phyloP scores from a whole-genome alignment of 2,797 vertebrate genomes.

The Aulostomus chinensis region DNA sequence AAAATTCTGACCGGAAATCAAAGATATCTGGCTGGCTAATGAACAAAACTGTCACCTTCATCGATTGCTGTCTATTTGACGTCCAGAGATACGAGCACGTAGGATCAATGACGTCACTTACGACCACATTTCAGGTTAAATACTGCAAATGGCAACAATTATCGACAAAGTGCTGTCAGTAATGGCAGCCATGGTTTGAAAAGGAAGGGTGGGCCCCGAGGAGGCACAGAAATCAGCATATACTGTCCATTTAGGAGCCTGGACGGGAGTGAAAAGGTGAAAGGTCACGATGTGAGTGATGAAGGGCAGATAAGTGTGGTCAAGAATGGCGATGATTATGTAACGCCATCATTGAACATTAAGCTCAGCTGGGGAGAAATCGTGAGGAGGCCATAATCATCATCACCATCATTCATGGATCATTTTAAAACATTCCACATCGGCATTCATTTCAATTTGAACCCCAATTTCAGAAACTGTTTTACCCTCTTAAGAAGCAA shows the following conservation, averaged over 20 bases:
- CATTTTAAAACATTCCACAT: no score
- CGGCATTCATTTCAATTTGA: no score
- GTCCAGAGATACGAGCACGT: background rate
- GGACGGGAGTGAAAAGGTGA: slow-evolving; percentile 13
- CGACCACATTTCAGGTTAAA: slow-evolving; percentile 12
- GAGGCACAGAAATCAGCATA: slow-evolving; percentile 11
- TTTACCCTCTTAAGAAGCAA: no score
- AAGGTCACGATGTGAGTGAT: slow-evolving; percentile 20
- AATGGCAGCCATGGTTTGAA: slow-evolving; percentile 1
- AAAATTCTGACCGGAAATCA: no score
- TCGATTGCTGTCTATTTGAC: background rate
- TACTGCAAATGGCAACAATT: slow-evolving; percentile 15
- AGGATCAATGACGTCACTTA: background rate
- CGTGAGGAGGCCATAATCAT: no score
- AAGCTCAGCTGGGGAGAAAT: background rate
- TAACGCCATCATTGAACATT: background rate
- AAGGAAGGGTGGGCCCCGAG: background rate
- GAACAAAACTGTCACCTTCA: no score
- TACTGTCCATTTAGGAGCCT: slow-evolving; percentile 19
- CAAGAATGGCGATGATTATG: slow-evolving; percentile 1
- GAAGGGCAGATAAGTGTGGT: slow-evolving; percentile 8
- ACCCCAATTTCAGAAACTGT: no score
- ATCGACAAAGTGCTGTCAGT: slow-evolving; percentile 9
- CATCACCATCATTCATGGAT: background rate
- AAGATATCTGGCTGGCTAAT: no score